Conservation (phyloP, 2,797 vertebrate species). For the Tolypeutes matacus region DNA sequence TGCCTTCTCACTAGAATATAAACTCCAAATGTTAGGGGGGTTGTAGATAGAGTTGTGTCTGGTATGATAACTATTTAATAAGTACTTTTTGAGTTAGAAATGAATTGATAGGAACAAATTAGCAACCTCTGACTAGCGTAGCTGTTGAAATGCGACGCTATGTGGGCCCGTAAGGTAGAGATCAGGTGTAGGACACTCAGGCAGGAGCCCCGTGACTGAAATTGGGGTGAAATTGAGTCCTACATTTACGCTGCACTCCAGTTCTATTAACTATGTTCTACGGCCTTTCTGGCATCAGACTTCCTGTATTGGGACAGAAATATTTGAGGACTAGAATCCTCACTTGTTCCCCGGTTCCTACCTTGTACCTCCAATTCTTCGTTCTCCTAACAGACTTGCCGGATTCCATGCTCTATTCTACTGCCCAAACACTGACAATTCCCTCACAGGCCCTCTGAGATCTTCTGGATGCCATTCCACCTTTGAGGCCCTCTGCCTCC, state of each 20-base stretch:
- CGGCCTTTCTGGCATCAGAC: neutral
- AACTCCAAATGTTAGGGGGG: neutral
- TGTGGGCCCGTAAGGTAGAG: neutral
- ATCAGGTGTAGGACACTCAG: neutral
- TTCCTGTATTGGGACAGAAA: neutral
- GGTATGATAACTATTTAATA: neutral
- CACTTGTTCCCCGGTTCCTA: neutral
- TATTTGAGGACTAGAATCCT: neutral
- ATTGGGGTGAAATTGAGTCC: neutral
- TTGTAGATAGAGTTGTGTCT: neutral
- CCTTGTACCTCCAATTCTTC: neutral
- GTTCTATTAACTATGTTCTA: neutral
- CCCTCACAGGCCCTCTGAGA: neutral
- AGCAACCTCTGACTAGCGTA: neutral
- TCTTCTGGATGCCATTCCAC: too few relatives aligned
- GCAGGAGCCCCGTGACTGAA: neutral
- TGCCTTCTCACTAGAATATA: slow-evolving; percentile 16
- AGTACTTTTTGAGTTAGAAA: neutral
- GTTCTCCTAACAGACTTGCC: neutral
- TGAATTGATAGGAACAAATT: neutral
- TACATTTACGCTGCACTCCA: neutral
- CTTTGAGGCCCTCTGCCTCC: neutral
- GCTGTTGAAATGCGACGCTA: neutral
- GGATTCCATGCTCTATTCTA: neutral
- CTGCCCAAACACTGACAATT: neutral